Conservation (phyloP, 2,113 vertebrate species). For the Elanus axillaris region DNA sequence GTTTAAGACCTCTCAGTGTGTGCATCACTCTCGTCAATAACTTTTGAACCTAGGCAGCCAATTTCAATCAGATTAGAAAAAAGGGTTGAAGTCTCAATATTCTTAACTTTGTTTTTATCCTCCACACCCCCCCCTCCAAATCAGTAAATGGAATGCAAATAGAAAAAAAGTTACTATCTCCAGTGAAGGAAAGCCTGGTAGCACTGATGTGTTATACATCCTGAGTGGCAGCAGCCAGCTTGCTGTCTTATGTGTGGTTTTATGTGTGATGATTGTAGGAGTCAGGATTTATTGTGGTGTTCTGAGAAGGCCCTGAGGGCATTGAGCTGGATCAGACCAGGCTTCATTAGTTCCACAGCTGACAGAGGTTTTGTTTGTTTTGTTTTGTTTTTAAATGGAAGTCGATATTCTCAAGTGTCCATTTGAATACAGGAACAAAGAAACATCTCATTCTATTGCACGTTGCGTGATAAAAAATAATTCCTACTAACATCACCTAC, state of each 20-base stretch:
- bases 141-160: not conserved
- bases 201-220: not conserved
- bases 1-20: not conserved
- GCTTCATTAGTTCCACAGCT: not conserved
- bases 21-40: not conserved
- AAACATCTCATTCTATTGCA: not conserved
- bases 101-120: not conserved
- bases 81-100: not conserved
- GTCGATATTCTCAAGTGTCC: not conserved
- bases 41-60: not conserved
- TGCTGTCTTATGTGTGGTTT: not conserved
- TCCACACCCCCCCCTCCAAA: rapidly evolving
- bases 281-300: not conserved
- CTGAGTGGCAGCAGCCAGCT: not conserved
- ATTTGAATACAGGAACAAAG: not conserved
- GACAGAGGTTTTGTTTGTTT: not conserved
- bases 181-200: not conserved
- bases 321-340: not conserved
- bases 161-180: not conserved
- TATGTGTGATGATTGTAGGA: not conserved
- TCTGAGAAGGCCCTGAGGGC: not conserved
- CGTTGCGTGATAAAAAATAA: not conserved
- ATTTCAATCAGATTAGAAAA: not conserved
- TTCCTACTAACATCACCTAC: not conserved
- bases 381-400: not conserved